Conservation (phyloP, 2,888 invertebrate genomes). For the Schizotus pectinicornis region DNA sequence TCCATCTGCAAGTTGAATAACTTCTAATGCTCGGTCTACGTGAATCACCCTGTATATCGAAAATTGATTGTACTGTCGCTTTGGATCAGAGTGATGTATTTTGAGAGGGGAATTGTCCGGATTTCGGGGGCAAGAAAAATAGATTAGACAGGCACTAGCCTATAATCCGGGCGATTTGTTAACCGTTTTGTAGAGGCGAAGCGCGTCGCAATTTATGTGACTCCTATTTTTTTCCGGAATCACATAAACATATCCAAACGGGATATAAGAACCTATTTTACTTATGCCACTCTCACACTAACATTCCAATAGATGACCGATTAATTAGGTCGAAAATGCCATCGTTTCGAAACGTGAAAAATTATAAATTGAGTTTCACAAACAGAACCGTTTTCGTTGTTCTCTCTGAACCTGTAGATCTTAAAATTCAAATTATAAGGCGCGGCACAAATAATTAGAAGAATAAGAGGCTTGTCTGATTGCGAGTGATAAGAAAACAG, state of each 20-base stretch:
- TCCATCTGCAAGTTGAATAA: too few relatives aligned
- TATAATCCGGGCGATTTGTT: conserved; percentile 31
- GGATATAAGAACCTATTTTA: too few relatives aligned
- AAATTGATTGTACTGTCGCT: background rate
- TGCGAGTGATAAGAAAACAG: too few relatives aligned
- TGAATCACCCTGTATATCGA: background rate
- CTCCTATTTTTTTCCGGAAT: conserved; percentile 16
- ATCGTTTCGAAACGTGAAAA: background rate
- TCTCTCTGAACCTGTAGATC: too few relatives aligned
- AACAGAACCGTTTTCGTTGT: too few relatives aligned
- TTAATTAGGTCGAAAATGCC: background rate
- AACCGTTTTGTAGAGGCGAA: conserved; percentile 29
- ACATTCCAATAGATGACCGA: conserved; percentile 9
- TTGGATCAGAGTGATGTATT: conserved; percentile 19
- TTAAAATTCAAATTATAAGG: too few relatives aligned
- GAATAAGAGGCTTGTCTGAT: too few relatives aligned
- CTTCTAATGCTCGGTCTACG: too few relatives aligned
- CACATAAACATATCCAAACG: conserved; percentile 19
- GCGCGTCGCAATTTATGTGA: conserved; percentile 20
- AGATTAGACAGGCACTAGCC: conserved; percentile 23
- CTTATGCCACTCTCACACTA: conserved; percentile 13
- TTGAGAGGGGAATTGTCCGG: conserved; percentile 14
- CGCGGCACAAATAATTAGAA: too few relatives aligned
- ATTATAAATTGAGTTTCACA: too few relatives aligned
- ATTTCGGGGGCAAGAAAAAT: conserved; percentile 25